A percentile compares a stretch with the other conserved stretches of the same genome.
phyloP scores from a whole-genome alignment of 2,113 vertebrate species.

The Malurus alboscapulatus region DNA sequence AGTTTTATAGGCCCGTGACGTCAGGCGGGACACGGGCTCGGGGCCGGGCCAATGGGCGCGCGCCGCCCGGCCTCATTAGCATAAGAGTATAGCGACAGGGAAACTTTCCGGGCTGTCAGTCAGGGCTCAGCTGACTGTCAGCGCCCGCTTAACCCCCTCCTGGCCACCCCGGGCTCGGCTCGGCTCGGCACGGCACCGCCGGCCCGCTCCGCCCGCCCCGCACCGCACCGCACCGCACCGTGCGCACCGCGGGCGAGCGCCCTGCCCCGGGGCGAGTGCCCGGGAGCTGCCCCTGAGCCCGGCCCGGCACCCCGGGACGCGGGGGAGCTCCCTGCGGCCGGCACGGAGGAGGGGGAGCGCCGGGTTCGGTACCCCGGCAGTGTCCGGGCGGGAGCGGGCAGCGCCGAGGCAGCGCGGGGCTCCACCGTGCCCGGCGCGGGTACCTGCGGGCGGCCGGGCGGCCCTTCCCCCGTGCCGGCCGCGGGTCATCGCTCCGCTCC shows the following conservation, averaged over 20 bases:
- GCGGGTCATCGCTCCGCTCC: not conserved
- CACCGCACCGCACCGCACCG: not conserved
- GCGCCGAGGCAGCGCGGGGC: not conserved
- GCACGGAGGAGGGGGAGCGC: not conserved
- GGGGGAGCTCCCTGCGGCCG: not conserved
- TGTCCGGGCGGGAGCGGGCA: not conserved
- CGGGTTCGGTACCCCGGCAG: not conserved
- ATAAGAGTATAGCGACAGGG: constrained; percentile 88
- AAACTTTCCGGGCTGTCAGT: constrained; percentile 92
- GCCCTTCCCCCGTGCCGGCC: not conserved
- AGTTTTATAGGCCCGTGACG: constrained; percentile 97
- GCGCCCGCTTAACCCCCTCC: constrained; percentile 75
- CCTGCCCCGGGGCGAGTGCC: not conserved
- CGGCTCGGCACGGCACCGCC: not conserved
- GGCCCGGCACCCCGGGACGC: not conserved
- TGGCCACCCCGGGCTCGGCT: not conserved
- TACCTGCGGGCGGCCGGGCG: not conserved
- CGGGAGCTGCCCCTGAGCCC: not conserved
- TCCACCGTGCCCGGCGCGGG: not conserved
- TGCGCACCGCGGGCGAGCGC: not conserved
- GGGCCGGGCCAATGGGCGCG: constrained; percentile 84
- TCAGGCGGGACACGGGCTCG: constrained; percentile 87
- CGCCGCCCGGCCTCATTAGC: constrained; percentile 83
- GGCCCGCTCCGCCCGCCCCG: not conserved
- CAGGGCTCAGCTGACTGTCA: constrained; percentile 95